phyloP scores from a whole-genome alignment of 2,888 invertebrate species.

The Lypha dubia region DNA sequence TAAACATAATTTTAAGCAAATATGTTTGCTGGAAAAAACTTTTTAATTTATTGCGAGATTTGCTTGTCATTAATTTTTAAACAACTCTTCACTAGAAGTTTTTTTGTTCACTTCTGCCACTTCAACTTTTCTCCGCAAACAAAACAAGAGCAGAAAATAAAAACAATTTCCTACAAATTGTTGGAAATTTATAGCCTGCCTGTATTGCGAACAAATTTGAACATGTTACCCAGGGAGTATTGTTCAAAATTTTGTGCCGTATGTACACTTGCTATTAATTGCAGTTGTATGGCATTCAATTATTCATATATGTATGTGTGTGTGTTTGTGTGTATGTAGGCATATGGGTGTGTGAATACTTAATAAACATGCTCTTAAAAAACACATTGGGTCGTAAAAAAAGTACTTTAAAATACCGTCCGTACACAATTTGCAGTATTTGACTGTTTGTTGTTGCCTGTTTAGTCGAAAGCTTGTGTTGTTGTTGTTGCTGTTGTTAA shows the following conservation, averaged over 20 bases:
- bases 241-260: background rate
- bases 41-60: background rate
- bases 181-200: conserved; percentile 37
- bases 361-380: conserved; percentile 40
- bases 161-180: conserved; percentile 7
- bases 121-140: background rate
- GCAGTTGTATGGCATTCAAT: conserved; percentile 17
- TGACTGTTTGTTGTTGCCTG: background rate
- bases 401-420: conserved; percentile 20
- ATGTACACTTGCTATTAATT: conserved; percentile 37
- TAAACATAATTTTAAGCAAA: background rate
- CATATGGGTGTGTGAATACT: conserved; percentile 62
- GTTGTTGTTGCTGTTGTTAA: background rate
- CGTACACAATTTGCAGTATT: conserved; percentile 17
- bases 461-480: background rate
- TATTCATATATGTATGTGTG: background rate
- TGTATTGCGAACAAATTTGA: conserved; percentile 45
- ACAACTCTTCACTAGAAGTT: background rate
- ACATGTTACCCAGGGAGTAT: conserved; percentile 12
- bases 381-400: conserved; percentile 16
- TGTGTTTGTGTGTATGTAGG: background rate
- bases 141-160: background rate
- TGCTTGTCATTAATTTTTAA: background rate
- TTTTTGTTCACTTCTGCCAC: background rate
- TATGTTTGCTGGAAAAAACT: background rate